These are phyloP conservation scores for Fundulus diaphanus DNA, from an alignment of 2,797 vertebrate species.

Conservation along the genomic window DNA sequence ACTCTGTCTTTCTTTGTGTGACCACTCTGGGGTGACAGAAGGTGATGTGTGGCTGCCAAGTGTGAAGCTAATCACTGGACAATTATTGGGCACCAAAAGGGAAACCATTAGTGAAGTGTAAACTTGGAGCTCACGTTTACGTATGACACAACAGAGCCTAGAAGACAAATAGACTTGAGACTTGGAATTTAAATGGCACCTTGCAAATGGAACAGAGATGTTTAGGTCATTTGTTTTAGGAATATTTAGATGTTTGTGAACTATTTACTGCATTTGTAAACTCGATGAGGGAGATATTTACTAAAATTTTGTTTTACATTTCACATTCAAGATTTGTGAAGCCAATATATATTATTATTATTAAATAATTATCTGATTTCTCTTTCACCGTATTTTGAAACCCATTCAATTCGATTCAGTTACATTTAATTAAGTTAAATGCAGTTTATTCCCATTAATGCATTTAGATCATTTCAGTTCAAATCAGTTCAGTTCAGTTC, in stretches of 20 bases:
- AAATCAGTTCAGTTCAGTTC: background rate
- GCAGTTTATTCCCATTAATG: no score
- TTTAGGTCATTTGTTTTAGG: constrained; percentile 29
- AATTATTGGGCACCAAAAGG: constrained; percentile 81
- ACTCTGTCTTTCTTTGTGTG: background rate
- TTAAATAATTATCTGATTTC: constrained; percentile 1
- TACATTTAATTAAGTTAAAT: no score
- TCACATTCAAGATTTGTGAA: constrained; percentile 9
- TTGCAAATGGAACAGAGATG: constrained; percentile 31
- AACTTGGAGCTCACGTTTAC: constrained; percentile 46
- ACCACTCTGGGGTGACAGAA: constrained; percentile 63
- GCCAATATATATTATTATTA: constrained; percentile 21
- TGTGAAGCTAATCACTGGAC: constrained; percentile 76
- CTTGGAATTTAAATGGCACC: constrained; percentile 52
- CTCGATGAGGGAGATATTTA: constrained; percentile 56
- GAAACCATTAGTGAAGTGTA: constrained; percentile 70
- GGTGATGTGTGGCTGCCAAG: constrained; percentile 75
- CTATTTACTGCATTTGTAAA: constrained; percentile 50
- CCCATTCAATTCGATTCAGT: background rate
- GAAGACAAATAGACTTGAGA: constrained; percentile 54
- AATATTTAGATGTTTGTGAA: constrained; percentile 60
- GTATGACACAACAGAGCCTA: constrained; percentile 21
- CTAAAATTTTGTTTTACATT: constrained; percentile 15
- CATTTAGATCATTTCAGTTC: no score
- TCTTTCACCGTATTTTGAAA: background rate